Percentiles rank a stretch among this genome's conserved stretches.
These are phyloP conservation scores for Hylia prasina DNA, from an alignment of 2,113 vertebrate genomes.

Conservation along the genomic window DNA sequence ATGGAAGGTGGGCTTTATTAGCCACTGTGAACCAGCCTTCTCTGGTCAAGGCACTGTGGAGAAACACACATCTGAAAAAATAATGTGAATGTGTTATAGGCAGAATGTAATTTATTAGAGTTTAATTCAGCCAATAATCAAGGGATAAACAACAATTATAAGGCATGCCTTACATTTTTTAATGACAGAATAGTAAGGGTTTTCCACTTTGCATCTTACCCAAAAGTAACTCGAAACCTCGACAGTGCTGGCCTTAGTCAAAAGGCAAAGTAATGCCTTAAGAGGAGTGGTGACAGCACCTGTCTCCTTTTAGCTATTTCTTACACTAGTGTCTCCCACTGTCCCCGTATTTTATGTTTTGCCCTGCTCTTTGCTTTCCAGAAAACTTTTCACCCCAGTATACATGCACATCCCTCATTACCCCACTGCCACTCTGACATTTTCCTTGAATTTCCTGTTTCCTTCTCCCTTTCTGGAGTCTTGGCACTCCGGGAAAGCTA, in stretches of 20 bases:
- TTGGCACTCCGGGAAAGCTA: not conserved
- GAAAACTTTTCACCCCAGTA: not conserved
- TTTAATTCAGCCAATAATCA: not conserved
- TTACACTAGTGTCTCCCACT: not conserved
- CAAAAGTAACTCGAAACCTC: not conserved
- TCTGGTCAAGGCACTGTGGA: not conserved
- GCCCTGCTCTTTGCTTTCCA: not conserved
- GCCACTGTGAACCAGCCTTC: not conserved
- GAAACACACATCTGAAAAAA: not conserved
- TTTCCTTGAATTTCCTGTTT: not conserved
- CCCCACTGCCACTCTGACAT: not conserved
- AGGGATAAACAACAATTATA: not conserved
- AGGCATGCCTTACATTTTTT: not conserved
- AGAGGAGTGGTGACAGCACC: not conserved
- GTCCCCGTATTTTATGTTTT: not conserved
- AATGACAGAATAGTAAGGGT: not conserved
- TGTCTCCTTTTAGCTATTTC: not conserved
- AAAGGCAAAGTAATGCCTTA: not conserved
- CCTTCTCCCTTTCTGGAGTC: not conserved
- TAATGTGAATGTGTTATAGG: not conserved
- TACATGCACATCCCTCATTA: not conserved
- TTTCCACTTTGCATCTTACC: not conserved
- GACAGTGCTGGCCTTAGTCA: not conserved
- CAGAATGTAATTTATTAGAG: not conserved
- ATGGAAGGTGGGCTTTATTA: not conserved